A percentile compares a stretch with the other conserved stretches of the same genome.
phyloP scores from a whole-genome alignment of 2,113 vertebrate genomes.

The Empidonax traillii region DNA sequence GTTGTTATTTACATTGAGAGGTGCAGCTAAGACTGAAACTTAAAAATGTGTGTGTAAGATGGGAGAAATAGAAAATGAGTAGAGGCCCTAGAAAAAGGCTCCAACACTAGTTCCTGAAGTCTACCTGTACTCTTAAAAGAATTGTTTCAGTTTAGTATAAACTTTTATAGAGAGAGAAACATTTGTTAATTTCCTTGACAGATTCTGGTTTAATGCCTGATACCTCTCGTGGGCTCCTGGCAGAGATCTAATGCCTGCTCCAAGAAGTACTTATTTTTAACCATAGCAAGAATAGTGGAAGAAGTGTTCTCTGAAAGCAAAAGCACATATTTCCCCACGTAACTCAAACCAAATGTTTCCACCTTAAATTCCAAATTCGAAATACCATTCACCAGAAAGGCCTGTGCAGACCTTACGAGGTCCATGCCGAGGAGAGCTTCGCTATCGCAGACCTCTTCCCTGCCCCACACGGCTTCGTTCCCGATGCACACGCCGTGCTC shows the following conservation, averaged over 20 bases:
- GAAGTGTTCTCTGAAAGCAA: background rate
- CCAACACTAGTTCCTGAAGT: background rate
- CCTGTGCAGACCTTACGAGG: slow-evolving; percentile 83
- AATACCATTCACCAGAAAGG: background rate
- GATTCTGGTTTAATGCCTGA: background rate
- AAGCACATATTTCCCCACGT: rapidly evolving
- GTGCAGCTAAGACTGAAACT: rapidly evolving
- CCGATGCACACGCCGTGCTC: slow-evolving; percentile 95
- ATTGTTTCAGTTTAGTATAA: background rate
- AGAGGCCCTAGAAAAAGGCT: background rate
- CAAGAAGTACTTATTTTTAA: background rate
- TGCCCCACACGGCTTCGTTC: slow-evolving; percentile 96
- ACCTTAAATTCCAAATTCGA: too few species aligned
- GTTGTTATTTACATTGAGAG: rapidly evolving
- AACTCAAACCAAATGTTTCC: too few species aligned
- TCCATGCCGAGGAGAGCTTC: slow-evolving; percentile 97
- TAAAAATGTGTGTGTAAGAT: rapidly evolving
- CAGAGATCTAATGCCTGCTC: background rate
- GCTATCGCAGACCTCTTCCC: slow-evolving; percentile 74
- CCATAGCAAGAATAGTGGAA: rapidly evolving
- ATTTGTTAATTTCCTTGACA: background rate
- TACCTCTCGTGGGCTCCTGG: background rate
- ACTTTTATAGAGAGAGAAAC: background rate
- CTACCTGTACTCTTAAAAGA: background rate
- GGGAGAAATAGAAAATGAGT: background rate